Percentiles rank a stretch among this genome's conserved stretches.
Evolutionary conservation across 2,888 invertebrate genomes (phyloP).

Genomic region (Synergus japonicus): DNA sequence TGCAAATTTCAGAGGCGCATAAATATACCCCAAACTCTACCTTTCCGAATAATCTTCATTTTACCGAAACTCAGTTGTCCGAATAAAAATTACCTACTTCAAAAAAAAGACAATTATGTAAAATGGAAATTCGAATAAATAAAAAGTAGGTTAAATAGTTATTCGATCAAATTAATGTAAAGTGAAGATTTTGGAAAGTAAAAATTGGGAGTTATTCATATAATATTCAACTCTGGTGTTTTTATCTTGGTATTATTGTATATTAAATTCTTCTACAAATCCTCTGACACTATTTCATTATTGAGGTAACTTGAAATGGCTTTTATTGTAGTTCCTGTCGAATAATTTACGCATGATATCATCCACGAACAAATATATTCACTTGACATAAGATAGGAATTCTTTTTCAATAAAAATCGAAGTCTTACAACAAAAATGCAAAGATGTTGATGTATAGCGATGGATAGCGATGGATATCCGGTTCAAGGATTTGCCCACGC

Average conservation of each 20-base stretch:
- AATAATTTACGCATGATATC: not conserved
- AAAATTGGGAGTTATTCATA: not conserved
- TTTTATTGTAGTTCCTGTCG: not conserved
- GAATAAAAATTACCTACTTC: too few species aligned
- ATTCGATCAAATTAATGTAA: too few species aligned
- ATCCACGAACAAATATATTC: not conserved
- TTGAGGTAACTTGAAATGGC: not conserved
- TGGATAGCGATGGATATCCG: conserved; percentile 19
- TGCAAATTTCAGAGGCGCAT: not conserved
- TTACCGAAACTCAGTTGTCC: too few species aligned
- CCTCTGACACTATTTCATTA: too few species aligned
- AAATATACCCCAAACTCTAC: too few species aligned
- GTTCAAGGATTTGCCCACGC: conserved; percentile 16
- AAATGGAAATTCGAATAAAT: too few species aligned
- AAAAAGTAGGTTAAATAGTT: too few species aligned
- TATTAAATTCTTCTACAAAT: not conserved
- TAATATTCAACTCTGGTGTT: not conserved
- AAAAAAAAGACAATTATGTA: too few species aligned
- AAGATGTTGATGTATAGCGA: not conserved
- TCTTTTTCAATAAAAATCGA: not conserved
- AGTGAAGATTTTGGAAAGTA: too few species aligned
- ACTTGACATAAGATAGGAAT: not conserved
- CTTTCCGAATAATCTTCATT: too few species aligned
- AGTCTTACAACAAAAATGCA: not conserved
- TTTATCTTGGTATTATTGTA: not conserved